Evolutionary conservation across 2,113 vertebrate species (phyloP), one percentile per base, ranked within the genome.

Genomic region (Oxygymnocypris stewartii): DNA sequence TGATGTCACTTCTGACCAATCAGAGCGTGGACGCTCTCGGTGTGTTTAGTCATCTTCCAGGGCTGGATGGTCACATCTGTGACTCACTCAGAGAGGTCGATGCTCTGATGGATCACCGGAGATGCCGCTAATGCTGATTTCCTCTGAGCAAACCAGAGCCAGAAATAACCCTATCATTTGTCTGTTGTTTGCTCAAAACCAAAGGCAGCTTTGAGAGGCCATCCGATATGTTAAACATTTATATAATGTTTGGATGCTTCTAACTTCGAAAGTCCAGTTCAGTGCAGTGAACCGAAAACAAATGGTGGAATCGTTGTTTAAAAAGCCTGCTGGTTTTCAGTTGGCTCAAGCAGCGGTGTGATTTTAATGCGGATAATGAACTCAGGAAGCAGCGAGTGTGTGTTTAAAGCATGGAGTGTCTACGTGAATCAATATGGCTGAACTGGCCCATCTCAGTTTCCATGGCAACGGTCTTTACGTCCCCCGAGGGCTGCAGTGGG

Each of bases 361-460:
- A n/a, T 51, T 37, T 51, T 49, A 82, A 73, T 74, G 16, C 13
- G 51, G 74, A 44, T 65, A 28, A 73, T 87, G 40, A 75, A 78
- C 73, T 49, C 31, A 85, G 5, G 28, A 25, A 69, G 83, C 35
- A 83, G 59, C 18, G 77, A 75, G 18, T 37, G 40, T 67, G 31
- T 40, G 74, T 37, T 82, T 86, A 83, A 83, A 54, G 69, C 75
- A 79, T 31, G 25, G 75, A 76, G 61, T 10, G 4, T 35, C 85
- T 84, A 71, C 78, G 67, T 91, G 84, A 89, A 93, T 92, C 88
- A 91, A 88, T 91, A 84, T 87, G 59, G 85, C 73, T 63, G 84
- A 84, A 75, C 71, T 74, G 89, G 87, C 82, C 89, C 84, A 65
- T 85, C 84, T 85, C 86, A 88, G 94, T 95, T 94, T 91, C 94